Conservation (phyloP, 2,113 vertebrate species). For the Catharus fuscescens region DNA sequence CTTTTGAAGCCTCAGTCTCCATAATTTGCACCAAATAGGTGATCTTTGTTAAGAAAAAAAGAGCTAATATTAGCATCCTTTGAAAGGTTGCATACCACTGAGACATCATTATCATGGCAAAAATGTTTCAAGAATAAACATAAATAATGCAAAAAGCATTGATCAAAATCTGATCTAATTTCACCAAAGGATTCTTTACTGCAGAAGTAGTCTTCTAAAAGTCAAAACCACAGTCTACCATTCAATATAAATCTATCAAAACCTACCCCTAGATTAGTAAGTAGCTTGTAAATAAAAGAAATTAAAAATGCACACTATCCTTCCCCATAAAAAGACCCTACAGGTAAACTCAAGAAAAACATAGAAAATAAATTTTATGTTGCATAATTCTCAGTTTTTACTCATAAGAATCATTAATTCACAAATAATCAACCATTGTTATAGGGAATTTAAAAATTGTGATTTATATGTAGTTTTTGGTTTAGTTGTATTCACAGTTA, state of each 20-base stretch:
- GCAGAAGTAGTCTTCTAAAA: not conserved
- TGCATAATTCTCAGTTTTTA: not conserved
- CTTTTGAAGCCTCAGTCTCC: not conserved
- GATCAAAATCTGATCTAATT: not conserved
- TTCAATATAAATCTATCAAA: not conserved
- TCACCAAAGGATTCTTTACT: not conserved
- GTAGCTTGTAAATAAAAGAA: not conserved
- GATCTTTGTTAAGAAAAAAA: not conserved
- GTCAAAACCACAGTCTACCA: not conserved
- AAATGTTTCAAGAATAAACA: not conserved
- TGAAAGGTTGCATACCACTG: not conserved
- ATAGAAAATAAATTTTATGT: not conserved
- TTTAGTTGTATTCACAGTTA: not conserved
- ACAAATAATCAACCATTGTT: not conserved
- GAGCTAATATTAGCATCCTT: not conserved
- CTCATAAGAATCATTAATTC: not conserved
- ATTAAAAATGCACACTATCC: not conserved
- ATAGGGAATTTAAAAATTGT: not conserved
- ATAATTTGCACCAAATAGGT: not conserved
- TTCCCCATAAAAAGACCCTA: fast-evolving
- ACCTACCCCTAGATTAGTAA: not conserved
- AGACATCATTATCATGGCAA: not conserved
- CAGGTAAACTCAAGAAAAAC: not conserved
- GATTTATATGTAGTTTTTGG: not conserved
- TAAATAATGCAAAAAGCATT: not conserved